phyloP scores from a whole-genome alignment of 2,888 invertebrate species.

The Drosophila mulleri region DNA sequence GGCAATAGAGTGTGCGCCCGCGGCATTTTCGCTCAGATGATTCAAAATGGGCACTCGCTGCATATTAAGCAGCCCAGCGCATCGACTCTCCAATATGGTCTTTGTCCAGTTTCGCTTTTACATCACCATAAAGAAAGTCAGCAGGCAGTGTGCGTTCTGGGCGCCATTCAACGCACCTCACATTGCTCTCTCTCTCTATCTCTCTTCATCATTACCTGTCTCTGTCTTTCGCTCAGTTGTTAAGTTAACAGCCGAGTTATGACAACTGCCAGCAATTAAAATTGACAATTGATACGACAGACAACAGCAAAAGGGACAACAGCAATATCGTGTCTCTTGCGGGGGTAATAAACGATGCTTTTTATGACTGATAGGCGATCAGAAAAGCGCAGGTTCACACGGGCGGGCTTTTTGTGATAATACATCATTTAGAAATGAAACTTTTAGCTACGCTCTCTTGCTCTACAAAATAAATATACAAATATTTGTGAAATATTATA shows the following conservation, averaged over 20 bases:
- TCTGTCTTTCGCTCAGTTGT: constrained; percentile 24
- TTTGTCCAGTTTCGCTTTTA: constrained; percentile 22
- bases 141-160: constrained; percentile 54
- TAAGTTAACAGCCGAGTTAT: constrained; percentile 65
- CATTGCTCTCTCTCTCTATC: background rate
- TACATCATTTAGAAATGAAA: too few species aligned
- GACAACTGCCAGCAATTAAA: constrained; percentile 80
- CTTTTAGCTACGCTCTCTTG: too few species aligned
- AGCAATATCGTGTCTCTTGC: constrained; percentile 7
- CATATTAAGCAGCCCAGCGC: constrained; percentile 64
- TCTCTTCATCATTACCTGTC: too few species aligned
- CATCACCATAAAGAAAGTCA: constrained; percentile 53
- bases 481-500: too few species aligned
- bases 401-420: constrained; percentile 7
- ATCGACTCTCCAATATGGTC: constrained; percentile 39
- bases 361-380: constrained; percentile 34
- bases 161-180: constrained; percentile 51
- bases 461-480: too few species aligned
- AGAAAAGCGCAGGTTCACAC: constrained; percentile 17
- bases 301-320: constrained; percentile 9
- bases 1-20: constrained; percentile 32
- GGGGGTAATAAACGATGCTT: constrained; percentile 29
- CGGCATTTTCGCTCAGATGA: constrained; percentile 64
- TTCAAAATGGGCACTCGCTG: constrained; percentile 69
- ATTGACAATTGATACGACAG: constrained; percentile 73